Base-by-base conservation (phyloP, 1,140 invertebrate genomes). In the Oreohelix idahoensis region DNA sequence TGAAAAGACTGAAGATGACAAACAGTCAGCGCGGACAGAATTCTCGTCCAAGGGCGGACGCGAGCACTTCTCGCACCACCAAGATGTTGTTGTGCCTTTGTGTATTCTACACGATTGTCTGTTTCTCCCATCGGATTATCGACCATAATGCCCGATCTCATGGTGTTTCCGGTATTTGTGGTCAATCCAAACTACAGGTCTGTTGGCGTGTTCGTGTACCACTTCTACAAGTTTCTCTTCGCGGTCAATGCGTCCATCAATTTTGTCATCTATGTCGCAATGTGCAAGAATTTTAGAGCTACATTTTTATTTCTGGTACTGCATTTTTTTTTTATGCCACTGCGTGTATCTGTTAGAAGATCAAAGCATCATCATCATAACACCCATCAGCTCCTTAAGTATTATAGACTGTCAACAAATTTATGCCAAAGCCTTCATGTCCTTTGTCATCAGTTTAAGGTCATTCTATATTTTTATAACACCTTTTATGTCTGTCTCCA, bases 211-310 rank as follows among this genome's bases (percentile, higher is more conserved):
- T 42, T 74, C 23, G 71, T 49, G 38, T 74, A 74, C 71, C 71
- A 74, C 23, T 39, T 74, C 38, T 42, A 42, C 38, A 74, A 74
- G 23, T 42, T 74, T 26, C 38, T 74, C 13, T 39, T 73, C 35
- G 35, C 38, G 5, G 38, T 74, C 53, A 79, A 79, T 49, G 53
- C 42, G 8, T 79, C 77, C 2, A 17, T 36, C 58, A 79, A 79
- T 36, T 79, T 79, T 39, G n/a, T 79, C 38, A 45, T 79, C 23
- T 79, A 79, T 42, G 74, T 76, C 2, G 74, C 74, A 1, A 76
- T 76, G 74, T 45, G 29, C 32, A 76, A 76, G 42, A 8, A 76
- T 29, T 76, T 76, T 32, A 76, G 74, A 51, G 29, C 4, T 36
- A 76, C 73, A 32, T 66, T 66, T 66, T 17, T 66, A 5, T 4